Evolutionary conservation across 2,888 invertebrate species (phyloP), one percentile per base, ranked within the genome.

Genomic region (Caenorhabditis becei): DNA sequence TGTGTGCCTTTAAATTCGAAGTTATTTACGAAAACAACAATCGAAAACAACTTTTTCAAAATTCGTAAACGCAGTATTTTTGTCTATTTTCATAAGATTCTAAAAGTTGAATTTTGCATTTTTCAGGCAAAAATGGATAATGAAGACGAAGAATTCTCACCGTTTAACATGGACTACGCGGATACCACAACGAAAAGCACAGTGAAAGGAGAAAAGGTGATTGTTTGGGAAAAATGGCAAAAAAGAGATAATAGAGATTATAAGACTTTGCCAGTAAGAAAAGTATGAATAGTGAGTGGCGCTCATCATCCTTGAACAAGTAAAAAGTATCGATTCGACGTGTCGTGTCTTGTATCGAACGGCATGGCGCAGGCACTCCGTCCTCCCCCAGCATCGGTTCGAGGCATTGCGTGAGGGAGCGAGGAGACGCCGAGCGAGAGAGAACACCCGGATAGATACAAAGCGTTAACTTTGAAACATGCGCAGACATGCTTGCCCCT

Each of bases 241-340:
- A 14, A 49, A 49, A 20, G 4, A n/a, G 49, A 16, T 5, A 44
- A 44, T 4, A 11, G 3, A 44, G n/a, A 44, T 44, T 4, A 44
- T 44, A 24, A 35, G 35, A 10, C 10, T 5, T 35, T 35, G 35
- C 35, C 35, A 35, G 41, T 3, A 69, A 58, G 37, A 51, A 62
- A 66, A 54, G n/a, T 16, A 37, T 32, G 26, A 47, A 26, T 41
- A 59, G 14, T 18, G 47, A 53, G 51, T 16, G 24, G 24, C 51
- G 51, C 54, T 54, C 28, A 28, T 54, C 54, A 54, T 54, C 54
- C 54, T 54, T 56, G 49, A 59, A 66, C 23, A 58, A 69, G 58
- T 49, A 71, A 56, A 67, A 69, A 77, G 66, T 80, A 81, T 81
- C 62, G 81, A 81, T 81, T 71, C 41, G 49, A 10, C 54, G 75